phyloP scores from a whole-genome alignment of 2,797 vertebrate genomes.

The Pipistrellus kuhlii region DNA sequence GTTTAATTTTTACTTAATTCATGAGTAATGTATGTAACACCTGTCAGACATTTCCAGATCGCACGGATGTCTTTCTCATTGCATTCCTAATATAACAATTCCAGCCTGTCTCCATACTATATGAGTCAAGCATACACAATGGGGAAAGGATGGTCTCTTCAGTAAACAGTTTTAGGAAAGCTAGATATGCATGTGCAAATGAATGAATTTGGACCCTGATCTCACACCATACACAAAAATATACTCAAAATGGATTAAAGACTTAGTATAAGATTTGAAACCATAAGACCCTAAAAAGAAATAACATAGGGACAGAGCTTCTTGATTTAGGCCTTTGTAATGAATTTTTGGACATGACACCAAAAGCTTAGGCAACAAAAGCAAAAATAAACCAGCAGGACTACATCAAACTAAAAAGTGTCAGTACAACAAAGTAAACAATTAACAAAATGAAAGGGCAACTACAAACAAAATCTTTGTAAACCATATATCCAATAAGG shows the following conservation, averaged over 20 bases:
- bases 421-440: not conserved
- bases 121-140: not conserved
- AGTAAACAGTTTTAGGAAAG: not conserved
- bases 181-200: not conserved
- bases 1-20: not conserved
- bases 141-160: not conserved
- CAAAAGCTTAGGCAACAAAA: not conserved
- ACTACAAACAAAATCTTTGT: not conserved
- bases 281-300: not conserved
- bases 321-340: not conserved
- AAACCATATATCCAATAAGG: not conserved
- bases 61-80: not conserved
- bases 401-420: not conserved
- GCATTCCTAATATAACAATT: not conserved
- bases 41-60: not conserved
- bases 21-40: not conserved
- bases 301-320: not conserved
- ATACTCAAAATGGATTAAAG: not conserved
- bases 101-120: not conserved
- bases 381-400: not conserved
- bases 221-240: not conserved
- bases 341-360: not conserved
- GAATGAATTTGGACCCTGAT: not conserved
- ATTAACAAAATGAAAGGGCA: not conserved
- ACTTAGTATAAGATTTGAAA: not conserved